Evolutionary conservation across 30 jellyfish, hydroid and myxozoan genomes (phyloP).

Genomic region (Nemopilema nomurai): DNA sequence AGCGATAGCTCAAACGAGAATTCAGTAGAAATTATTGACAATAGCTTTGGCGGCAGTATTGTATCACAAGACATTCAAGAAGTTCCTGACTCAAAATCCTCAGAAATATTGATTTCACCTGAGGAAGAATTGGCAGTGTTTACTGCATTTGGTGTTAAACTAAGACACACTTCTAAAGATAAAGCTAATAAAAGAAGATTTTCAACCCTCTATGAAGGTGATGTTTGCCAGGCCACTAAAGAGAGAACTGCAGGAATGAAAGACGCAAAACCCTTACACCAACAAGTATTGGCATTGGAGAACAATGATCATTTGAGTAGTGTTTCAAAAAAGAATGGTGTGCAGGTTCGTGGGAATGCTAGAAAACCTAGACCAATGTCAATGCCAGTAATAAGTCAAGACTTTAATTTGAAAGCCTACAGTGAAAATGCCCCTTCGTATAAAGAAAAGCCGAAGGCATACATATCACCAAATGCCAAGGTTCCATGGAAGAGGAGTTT

Average conservation of each 20-base stretch:
- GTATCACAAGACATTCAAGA: conserved; percentile 56
- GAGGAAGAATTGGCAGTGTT: conserved; percentile 58
- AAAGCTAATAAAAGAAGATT: neutral
- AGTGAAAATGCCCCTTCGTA: neutral
- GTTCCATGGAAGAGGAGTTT: conserved; percentile 58
- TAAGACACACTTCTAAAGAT: conserved; percentile 38
- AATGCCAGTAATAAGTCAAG: conserved; percentile 52
- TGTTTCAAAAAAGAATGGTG: neutral
- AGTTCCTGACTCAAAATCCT: neutral
- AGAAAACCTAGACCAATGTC: conserved; percentile 53
- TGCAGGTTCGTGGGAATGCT: neutral
- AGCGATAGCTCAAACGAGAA: neutral
- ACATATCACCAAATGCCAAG: conserved; percentile 64
- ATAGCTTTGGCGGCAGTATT: conserved; percentile 34
- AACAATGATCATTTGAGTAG: neutral
- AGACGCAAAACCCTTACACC: neutral
- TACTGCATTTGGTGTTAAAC: conserved; percentile 73
- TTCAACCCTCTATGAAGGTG: neutral
- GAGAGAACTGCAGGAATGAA: neutral
- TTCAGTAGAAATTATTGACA: neutral
- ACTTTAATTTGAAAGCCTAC: neutral
- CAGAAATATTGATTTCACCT: conserved; percentile 28
- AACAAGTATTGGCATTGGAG: neutral
- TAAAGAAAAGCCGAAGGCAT: conserved; percentile 46
- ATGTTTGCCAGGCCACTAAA: no score